phyloP scores from a whole-genome alignment of 2,797 vertebrate species.

The Tachyglossus aculeatus region DNA sequence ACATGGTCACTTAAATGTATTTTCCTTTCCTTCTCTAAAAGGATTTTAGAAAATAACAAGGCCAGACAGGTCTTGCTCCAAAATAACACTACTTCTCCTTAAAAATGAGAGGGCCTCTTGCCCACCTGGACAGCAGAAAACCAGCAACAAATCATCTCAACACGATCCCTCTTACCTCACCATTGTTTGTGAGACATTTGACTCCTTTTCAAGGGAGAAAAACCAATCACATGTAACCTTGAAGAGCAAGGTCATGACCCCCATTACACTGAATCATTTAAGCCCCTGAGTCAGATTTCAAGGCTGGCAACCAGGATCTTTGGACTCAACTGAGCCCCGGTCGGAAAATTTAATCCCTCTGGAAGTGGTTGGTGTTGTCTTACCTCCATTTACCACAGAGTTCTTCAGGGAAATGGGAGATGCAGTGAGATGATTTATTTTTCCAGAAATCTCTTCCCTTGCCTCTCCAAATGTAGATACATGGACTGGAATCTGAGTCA shows the following conservation, averaged over 20 bases:
- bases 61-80: neutral
- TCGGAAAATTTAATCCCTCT: constrained; percentile 57
- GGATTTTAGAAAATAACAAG: neutral
- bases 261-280: constrained; percentile 52
- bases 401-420: neutral
- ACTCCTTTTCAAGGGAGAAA: constrained; percentile 36
- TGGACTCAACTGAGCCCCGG: constrained; percentile 27
- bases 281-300: constrained; percentile 51
- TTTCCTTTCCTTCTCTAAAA: constrained; percentile 1
- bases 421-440: neutral
- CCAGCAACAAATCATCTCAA: neutral
- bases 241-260: constrained; percentile 41
- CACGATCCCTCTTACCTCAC: neutral
- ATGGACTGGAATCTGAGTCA: no score
- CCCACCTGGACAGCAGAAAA: neutral
- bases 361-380: neutral
- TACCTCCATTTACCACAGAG: neutral
- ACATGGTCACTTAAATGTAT: neutral
- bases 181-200: neutral
- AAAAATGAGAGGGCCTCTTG: constrained; percentile 7
- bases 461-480: no score
- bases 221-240: constrained; percentile 16
- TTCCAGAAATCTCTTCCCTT: neutral
- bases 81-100: constrained; percentile 7
- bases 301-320: constrained; percentile 52